phyloP scores from a whole-genome alignment of 2,888 invertebrate species.

The Hipparchia sbordonii region DNA sequence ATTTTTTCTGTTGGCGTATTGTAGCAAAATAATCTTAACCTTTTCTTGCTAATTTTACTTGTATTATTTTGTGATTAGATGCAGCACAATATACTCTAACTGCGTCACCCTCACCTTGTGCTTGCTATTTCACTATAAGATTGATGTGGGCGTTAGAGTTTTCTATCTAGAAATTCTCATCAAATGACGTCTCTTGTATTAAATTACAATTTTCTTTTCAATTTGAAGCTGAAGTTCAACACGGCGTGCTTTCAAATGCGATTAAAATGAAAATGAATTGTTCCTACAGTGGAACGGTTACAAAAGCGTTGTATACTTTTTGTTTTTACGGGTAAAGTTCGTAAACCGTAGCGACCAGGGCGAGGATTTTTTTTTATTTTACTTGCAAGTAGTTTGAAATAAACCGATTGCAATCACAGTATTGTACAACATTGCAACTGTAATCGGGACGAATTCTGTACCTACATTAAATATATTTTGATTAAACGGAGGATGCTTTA shows the following conservation, averaged over 20 bases:
- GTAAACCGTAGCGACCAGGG: conserved; percentile 10
- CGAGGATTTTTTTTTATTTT: conserved; percentile 1
- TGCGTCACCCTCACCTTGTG: not conserved
- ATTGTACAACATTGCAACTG: too few species aligned
- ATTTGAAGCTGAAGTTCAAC: conserved; percentile 24
- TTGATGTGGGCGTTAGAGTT: not conserved
- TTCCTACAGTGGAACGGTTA: conserved; percentile 17
- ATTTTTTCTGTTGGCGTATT: too few species aligned
- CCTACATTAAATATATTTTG: too few species aligned
- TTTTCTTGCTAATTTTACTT: too few species aligned
- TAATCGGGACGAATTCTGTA: too few species aligned
- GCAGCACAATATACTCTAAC: not conserved
- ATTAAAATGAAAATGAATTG: conserved; percentile 21
- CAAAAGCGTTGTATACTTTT: conserved; percentile 19
- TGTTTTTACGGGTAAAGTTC: conserved; percentile 22
- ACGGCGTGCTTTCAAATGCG: conserved; percentile 19
- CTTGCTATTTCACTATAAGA: not conserved
- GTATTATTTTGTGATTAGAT: too few species aligned
- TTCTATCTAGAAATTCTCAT: not conserved
- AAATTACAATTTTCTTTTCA: conserved; percentile 17
- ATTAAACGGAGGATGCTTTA: too few species aligned
- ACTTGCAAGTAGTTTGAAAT: not conserved
- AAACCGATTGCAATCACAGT: conserved; percentile 1
- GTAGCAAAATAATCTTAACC: too few species aligned
- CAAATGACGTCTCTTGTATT: not conserved